Evolutionary conservation across 2,797 vertebrate species (phyloP), one percentile per base, ranked within the genome.

Genomic region (Poecilia velifera): DNA sequence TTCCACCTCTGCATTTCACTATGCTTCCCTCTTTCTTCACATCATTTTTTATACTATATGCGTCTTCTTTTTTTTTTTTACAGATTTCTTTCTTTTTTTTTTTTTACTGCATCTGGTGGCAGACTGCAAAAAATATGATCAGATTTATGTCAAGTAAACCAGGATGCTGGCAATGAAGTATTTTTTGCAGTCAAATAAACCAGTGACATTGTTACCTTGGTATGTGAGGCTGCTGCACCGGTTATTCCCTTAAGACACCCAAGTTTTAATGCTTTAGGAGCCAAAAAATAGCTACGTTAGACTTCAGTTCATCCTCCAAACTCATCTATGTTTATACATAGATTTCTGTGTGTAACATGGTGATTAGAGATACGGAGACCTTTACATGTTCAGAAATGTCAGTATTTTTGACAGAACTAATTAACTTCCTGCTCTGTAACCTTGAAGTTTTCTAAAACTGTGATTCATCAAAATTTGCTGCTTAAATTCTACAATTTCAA

Each of bases 51-150:
- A 80, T 36, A 46, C 28, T 47, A 53, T 28, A 13, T 47, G 39
- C 71, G 71, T 73, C 72, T 76, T 25, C 4, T 31, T 76, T 28
- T 59, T 51, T 51, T 51, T 28, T 59, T 51, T 49, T 49, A 22
- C 20, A 51, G 49, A 51, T 41, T 41, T 41, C 85, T 86, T 87
- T 89, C 88, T 72, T 46, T 82, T 82, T 85, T 77, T 88, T 88
- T 72, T 46, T 82, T 82, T 85, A 89, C 81, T 77, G 71, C 31
- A 84, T 76, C 45, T 31, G 20, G 66, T 78, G 45, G 28, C 20
- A 71, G 46, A 51, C 10, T 73, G 51, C 43, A 75, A 41, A 59
- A 70, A 78, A 76, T 9, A 10, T 66, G 3, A 36, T 36, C 34
- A 66, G 34, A 66, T 36, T 36, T 31, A 66, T 22, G 20, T 20